Conservation (phyloP, 2,797 vertebrate species). For the Sternotherus odoratus region DNA sequence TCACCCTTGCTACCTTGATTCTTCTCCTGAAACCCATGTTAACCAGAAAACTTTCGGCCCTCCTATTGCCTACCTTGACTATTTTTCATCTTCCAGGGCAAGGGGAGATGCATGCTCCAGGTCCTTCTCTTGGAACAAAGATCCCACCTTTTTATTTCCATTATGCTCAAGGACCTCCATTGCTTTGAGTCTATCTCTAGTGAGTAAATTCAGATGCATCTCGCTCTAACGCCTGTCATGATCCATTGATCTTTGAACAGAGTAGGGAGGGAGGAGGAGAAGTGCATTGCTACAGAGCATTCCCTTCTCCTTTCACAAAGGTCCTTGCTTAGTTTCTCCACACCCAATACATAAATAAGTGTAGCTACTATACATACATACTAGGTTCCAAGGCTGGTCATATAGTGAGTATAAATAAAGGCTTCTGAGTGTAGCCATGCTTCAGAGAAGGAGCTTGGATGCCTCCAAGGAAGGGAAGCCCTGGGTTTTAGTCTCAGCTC, state of each 20-base stretch:
- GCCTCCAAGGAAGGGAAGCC: not conserved
- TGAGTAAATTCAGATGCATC: not conserved
- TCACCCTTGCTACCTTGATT: not conserved
- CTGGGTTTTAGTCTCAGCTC: not conserved
- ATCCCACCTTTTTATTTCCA: constrained; percentile 31
- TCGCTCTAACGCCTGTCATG: not conserved
- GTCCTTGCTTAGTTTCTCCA: not conserved
- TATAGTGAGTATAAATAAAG: not conserved
- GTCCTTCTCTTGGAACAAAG: constrained; percentile 10
- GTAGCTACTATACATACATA: not conserved
- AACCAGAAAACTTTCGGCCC: constrained; percentile 39
- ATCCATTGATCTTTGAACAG: not conserved
- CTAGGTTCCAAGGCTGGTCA: not conserved
- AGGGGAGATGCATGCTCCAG: constrained; percentile 56
- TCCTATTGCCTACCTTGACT: constrained; percentile 19
- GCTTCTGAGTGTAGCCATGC: fast-evolving
- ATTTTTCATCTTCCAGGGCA: constrained; percentile 32
- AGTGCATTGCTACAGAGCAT: not conserved
- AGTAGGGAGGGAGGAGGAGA: not conserved
- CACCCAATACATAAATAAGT: not conserved
- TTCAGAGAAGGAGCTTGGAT: not conserved
- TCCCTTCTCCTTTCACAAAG: not conserved
- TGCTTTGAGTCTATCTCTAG: not conserved
- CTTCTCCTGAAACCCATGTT: constrained; percentile 41
- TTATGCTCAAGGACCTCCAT: not conserved